Evolutionary conservation across 2,797 vertebrate species (phyloP).

Genomic region (Eutrigla gurnardus): DNA sequence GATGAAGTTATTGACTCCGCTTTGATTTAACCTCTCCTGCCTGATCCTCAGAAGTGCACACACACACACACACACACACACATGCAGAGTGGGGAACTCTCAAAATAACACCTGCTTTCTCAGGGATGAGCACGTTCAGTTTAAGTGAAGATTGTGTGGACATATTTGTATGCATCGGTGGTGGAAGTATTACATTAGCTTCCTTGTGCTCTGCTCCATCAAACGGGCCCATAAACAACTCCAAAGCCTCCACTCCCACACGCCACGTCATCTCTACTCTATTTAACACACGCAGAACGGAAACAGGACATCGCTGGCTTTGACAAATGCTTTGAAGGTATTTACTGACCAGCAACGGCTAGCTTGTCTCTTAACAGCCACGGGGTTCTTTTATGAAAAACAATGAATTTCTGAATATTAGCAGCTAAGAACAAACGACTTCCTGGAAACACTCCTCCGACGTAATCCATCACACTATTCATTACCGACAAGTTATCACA

Average conservation of each 20-base stretch:
- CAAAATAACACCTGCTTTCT: constrained; percentile 46
- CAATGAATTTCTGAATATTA: background rate
- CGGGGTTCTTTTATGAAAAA: background rate
- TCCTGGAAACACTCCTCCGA: background rate
- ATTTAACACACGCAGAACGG: background rate
- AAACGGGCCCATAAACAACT: background rate
- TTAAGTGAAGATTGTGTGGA: constrained; percentile 12
- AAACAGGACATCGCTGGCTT: constrained; percentile 3
- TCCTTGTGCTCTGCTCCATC: background rate
- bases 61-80: too few relatives aligned
- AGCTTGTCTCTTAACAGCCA: background rate
- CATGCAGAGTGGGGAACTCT: constrained; percentile 67
- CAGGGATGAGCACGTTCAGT: constrained; percentile 16
- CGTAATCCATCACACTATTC: too few relatives aligned
- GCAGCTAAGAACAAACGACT: background rate
- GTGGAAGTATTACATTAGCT: background rate
- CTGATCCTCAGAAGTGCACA: constrained; percentile 63
- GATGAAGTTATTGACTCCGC: constrained; percentile 79
- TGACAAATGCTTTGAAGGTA: background rate
- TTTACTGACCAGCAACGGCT: background rate
- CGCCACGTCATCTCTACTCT: background rate
- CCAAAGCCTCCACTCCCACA: background rate
- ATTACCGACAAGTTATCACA: background rate
- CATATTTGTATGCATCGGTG: constrained; percentile 8
- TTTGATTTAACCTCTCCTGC: constrained; percentile 80